Evolutionary conservation across 2,888 invertebrate species (phyloP), one percentile per base, ranked within the genome.

Genomic region (Drosophila cracens): DNA sequence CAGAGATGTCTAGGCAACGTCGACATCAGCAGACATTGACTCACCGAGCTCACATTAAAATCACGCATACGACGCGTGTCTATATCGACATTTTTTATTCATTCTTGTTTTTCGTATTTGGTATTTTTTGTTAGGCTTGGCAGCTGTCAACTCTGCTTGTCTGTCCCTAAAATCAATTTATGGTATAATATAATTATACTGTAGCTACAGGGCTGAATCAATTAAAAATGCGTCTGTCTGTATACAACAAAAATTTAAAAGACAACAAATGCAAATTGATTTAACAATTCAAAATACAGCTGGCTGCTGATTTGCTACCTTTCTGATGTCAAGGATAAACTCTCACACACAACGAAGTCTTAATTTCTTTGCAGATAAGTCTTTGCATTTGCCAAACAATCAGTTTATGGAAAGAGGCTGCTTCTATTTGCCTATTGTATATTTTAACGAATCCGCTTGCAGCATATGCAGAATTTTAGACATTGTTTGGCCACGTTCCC

Each of bases 11-110:
- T 84, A 70, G 74, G 79, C 71, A 63, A 64, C 53, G 75, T 54
- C 71, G 66, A 58, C 63, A 43, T 48, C 64, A 33, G 25, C 61
- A 65, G 75, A 71, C 59, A 60, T 82, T 65, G 71, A 51, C 53
- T 66, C 81, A n/a, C 21, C 31, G 43, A 40, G 43, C 31, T 34
- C 27, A 57, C 65, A 79, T 79, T 81, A 70, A 76, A 83, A 84
- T 84, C 87, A 89, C 87, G 87, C 87, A 89, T 89, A 79, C 87
- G 84, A 70, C 69, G 52, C 70, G 76, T 81, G 72, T 74, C 81
- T 75, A 71, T 78, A 68, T 79, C 76, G 76, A 74, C 58, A 68
- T 72, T 27, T 58, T 49, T 27, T 34, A 18, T 10, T 40, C 10
- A 18, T 27, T 53, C 8, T 31, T 29, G 11, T 25, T 53, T 11